Evolutionary conservation across 2,113 vertebrate genomes (phyloP), one percentile per base, ranked within the genome.

Genomic region (Sclerurus mexicanus): DNA sequence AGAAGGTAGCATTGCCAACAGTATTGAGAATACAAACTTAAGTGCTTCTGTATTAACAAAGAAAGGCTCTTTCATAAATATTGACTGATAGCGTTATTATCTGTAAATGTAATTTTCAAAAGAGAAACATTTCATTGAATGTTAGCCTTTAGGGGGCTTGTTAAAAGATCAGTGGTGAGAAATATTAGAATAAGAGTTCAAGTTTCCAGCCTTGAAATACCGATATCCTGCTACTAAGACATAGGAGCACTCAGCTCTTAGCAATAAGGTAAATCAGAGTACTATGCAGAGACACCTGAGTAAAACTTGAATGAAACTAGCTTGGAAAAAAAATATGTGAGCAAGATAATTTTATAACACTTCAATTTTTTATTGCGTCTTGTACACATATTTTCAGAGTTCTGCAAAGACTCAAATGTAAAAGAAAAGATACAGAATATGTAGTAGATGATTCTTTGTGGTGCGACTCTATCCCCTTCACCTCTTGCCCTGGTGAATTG

Each of bases 401-500:
- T 86, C 18, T 63, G 50, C 4, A 19, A 35, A 63, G 10, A 53
- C 66, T 58, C 27, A 66, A 60, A 71, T 28, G 12, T 50, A 60
- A 73, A 15, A 35, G 42, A 63, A 94, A 73, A 77, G 10, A 31
- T 6, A 37, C 10, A 2, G 42, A 19, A 12, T 68, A 27, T 35
- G 5, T 24, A 58, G 44, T 19, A 37, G 22, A 81, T 10, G 49
- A 46, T 50, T 73, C 12, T 46, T 73, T 64, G 28, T 53, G 9
- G 2, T 76, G 0, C 8, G 10, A 0, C 10, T 76, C 27, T 27
- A 47, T 7, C 4, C 11, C 22, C 6, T 47, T 21, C 16, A 4
- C 6, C 4, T 5, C 28, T 6, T 0, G 0, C 3, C 4, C 39
- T 0, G 5, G 6, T 64, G 22, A 81, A 4, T 31, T 42, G 53